Conservation (phyloP, 2,888 invertebrate species). For the Strigamia maritima region DNA sequence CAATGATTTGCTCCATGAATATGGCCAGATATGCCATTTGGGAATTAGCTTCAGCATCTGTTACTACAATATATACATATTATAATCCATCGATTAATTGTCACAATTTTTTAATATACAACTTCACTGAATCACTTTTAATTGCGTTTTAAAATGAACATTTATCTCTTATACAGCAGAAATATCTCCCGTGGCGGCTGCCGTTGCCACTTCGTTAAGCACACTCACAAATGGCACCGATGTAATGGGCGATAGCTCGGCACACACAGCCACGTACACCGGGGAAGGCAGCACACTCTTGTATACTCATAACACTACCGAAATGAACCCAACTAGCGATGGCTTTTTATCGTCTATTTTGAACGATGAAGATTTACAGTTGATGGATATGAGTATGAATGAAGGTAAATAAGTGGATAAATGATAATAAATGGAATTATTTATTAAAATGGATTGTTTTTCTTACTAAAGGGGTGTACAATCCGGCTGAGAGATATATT, state of each 20-base stretch:
- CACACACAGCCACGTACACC: conserved; percentile 58
- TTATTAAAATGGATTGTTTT: neutral
- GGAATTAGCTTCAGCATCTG: neutral
- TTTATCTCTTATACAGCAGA: conserved; percentile 45
- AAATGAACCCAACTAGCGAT: conserved; percentile 55
- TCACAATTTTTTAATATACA: too few species aligned
- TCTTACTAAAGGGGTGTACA: neutral
- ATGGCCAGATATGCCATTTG: conserved; percentile 27
- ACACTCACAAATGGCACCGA: conserved; percentile 68
- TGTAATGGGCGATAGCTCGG: conserved; percentile 60
- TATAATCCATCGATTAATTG: neutral
- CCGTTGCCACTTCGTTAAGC: conserved; percentile 73
- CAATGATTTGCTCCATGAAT: conserved; percentile 19
- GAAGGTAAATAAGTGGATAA: neutral
- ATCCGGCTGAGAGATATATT: neutral
- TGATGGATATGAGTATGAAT: conserved; percentile 82
- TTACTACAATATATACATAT: neutral
- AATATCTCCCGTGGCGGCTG: conserved; percentile 46
- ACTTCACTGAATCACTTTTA: too few species aligned
- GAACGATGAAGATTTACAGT: conserved; percentile 81
- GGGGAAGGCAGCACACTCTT: conserved; percentile 65
- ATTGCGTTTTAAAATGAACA: neutral
- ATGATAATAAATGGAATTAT: neutral
- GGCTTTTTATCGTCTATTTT: conserved; percentile 83
- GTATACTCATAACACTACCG: conserved; percentile 60